phyloP scores from a whole-genome alignment of 1,140 invertebrate species.

The Lerema accius region DNA sequence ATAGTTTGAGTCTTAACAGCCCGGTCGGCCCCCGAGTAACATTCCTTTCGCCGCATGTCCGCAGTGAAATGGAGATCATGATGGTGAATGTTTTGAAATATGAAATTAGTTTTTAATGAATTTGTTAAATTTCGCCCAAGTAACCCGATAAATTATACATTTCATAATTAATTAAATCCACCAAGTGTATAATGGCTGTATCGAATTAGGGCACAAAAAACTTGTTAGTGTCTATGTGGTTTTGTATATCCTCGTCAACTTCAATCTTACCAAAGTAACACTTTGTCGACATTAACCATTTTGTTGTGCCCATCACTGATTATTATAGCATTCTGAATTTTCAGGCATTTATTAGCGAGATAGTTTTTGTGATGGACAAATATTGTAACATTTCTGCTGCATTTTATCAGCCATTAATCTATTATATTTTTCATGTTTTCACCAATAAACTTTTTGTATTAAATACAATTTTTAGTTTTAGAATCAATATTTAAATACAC shows the following conservation, averaged over 20 bases:
- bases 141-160: slow-evolving; percentile 64
- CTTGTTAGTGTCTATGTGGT: slow-evolving; percentile 80
- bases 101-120: slow-evolving; percentile 65
- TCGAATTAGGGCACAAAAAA: slow-evolving; percentile 79
- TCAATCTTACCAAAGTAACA: slow-evolving; percentile 73
- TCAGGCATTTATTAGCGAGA: slow-evolving; percentile 82
- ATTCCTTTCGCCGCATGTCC: slow-evolving; percentile 80
- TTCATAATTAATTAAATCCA: slow-evolving; percentile 63
- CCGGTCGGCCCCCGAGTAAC: slow-evolving; percentile 77
- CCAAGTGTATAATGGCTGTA: slow-evolving; percentile 79
- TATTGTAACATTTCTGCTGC: slow-evolving; percentile 82
- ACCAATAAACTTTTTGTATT: slow-evolving; percentile 83
- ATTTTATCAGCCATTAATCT: slow-evolving; percentile 83
- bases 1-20: slow-evolving; percentile 60
- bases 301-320: slow-evolving; percentile 77
- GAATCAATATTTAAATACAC: slow-evolving; percentile 81
- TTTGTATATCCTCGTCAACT: slow-evolving; percentile 73
- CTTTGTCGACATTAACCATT: slow-evolving; percentile 78
- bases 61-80: slow-evolving; percentile 78
- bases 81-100: slow-evolving; percentile 77
- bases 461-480: slow-evolving; percentile 83
- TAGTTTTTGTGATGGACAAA: slow-evolving; percentile 81
- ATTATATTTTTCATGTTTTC: slow-evolving; percentile 83
- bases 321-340: slow-evolving; percentile 77
- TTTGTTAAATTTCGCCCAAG: slow-evolving; percentile 72